Conservation (phyloP, 2,113 vertebrate species). For the Daboia siamensis region DNA sequence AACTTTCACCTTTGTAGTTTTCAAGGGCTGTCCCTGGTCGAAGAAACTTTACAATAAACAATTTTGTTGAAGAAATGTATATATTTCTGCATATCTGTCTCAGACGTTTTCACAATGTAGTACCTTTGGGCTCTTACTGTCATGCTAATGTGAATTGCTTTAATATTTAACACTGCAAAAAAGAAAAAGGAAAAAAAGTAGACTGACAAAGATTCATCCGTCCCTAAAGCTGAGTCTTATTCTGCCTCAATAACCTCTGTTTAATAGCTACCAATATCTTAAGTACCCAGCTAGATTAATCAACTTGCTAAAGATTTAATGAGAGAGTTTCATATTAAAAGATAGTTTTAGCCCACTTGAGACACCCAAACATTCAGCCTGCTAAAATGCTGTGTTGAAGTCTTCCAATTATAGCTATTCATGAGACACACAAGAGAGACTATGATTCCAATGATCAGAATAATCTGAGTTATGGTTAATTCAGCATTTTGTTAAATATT, state of each 20-base stretch:
- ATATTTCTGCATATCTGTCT: background rate
- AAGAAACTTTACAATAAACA: background rate
- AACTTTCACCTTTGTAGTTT: background rate
- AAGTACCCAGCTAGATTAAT: background rate
- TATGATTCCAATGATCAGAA: background rate
- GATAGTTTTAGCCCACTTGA: background rate
- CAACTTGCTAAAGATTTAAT: background rate
- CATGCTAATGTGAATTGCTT: background rate
- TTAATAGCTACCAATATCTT: background rate
- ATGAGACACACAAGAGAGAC: background rate
- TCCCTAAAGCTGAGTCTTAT: background rate
- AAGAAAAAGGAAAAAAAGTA: background rate
- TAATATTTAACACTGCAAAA: background rate
- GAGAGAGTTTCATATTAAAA: background rate
- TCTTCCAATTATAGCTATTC: background rate
- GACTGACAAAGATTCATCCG: background rate
- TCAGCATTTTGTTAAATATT: background rate
- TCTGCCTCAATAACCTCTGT: background rate
- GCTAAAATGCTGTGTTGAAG: background rate
- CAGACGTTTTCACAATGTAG: background rate
- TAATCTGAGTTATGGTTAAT: background rate
- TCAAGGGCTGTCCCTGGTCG: background rate
- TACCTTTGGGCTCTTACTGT: background rate
- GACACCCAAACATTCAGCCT: background rate
- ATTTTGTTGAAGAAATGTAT: background rate